Evolutionary conservation across 2,888 invertebrate genomes (phyloP), one percentile per base, ranked within the genome.

Genomic region (Cheiracanthium punctorium): DNA sequence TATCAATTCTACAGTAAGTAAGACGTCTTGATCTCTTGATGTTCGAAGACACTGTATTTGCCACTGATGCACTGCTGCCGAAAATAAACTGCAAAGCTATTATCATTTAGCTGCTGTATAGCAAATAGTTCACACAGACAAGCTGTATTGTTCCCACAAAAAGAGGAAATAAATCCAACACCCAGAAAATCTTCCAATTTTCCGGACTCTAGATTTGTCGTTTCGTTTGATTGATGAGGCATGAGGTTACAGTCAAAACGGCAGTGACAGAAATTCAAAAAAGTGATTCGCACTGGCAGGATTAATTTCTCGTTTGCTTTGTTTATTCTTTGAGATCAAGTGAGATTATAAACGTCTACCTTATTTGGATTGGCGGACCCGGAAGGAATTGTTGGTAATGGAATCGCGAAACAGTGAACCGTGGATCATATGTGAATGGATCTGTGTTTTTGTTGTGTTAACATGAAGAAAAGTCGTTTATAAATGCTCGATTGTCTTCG

Each of bases 111-210:
- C n/a, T n/a, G n/a, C n/a, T n/a, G n/a, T n/a, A n/a, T n/a, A n/a
- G 37, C 12, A 48, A 58, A 24, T 24, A 24, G 58, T 58, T 58
- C 58, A 58, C 58, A 17, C 43, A 58, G 4, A 20, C 24, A 20
- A 12, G 58, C 17, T 24, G 24, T 12, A 58, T 58, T 58, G 24
- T 58, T 58, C 58, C 24, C 58, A 58, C 24, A 20, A 20, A 58
- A 58, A 24, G 24, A 58, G 58, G 58, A 58, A 58, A 58, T 58
- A 58, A 58, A 58, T 58, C 58, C 58, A 58, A 24, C 58, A 58
- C 24, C 58, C 58, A 58, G 58, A 58, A 58, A 58, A 58, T 58
- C 58, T 58, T 5, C 58, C 58, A 58, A 58, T 58, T 58, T 58
- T 48, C 20, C 58, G 20, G 24, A 24, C 24, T 7, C 58, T 24